phyloP scores from a whole-genome alignment of 2,113 vertebrate genomes.

The Myocastor coypus region DNA sequence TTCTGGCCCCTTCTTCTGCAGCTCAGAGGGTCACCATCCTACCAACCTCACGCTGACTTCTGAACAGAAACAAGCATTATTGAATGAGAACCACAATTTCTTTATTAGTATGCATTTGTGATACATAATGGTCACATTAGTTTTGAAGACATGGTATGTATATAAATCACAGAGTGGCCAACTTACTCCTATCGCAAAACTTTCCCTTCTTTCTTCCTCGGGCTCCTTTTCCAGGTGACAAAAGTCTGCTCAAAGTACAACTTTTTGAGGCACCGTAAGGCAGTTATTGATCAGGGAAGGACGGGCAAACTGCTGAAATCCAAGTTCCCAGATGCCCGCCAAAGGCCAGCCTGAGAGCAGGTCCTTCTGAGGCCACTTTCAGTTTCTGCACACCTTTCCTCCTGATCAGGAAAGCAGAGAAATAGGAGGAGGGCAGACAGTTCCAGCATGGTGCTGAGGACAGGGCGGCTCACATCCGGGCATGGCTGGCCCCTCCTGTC shows the following conservation, averaged over 20 bases:
- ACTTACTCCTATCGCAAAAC: background rate
- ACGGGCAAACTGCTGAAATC: background rate
- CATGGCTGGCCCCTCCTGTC: background rate
- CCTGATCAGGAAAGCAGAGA: accelerated
- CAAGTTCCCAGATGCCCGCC: background rate
- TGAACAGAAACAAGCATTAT: background rate
- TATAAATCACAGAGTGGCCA: background rate
- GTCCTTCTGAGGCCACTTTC: background rate
- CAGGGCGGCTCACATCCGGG: background rate
- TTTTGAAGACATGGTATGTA: background rate
- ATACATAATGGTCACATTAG: background rate
- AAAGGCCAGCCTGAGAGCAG: background rate
- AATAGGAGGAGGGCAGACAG: background rate
- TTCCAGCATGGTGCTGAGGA: background rate
- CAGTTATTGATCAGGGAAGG: background rate
- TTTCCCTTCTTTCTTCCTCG: background rate
- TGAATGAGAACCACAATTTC: background rate
- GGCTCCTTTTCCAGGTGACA: background rate
- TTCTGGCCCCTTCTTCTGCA: background rate
- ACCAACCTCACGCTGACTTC: background rate
- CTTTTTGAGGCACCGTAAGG: background rate
- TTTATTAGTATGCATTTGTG: background rate
- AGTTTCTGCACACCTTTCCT: background rate
- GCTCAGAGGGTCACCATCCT: background rate
- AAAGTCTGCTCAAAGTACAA: background rate